These are phyloP conservation scores for Acanthosepion pharaonis DNA, from an alignment of 2,888 invertebrate species.

Conservation along the genomic window DNA sequence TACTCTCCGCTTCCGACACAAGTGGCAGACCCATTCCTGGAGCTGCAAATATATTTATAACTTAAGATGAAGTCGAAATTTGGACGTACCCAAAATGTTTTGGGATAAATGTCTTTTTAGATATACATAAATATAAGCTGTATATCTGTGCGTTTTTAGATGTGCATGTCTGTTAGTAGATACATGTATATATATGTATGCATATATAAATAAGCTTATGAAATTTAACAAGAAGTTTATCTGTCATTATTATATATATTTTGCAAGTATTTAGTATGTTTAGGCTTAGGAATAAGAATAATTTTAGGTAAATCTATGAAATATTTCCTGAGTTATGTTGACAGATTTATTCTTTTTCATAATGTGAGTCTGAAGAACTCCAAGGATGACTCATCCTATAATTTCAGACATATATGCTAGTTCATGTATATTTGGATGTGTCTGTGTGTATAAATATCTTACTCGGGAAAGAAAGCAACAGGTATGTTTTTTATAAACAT, in stretches of 20 bases:
- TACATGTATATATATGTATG: conserved; percentile 24
- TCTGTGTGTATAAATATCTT: neutral
- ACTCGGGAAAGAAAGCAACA: no score
- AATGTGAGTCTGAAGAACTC: no score
- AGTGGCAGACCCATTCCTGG: conserved; percentile 72
- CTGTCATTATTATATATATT: no score
- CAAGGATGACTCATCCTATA: no score
- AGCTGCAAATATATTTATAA: conserved; percentile 58
- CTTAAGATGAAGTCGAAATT: conserved; percentile 44
- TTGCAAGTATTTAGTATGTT: no score
- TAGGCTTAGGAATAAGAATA: no score
- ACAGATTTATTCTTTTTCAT: no score
- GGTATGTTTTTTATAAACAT: no score
- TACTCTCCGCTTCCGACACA: conserved; percentile 71
- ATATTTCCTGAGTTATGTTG: no score
- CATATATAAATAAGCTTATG: neutral
- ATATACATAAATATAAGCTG: neutral
- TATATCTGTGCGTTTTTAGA: neutral
- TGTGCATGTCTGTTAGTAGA: conserved; percentile 12
- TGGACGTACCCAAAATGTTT: conserved; percentile 39
- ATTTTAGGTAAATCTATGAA: no score
- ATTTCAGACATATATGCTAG: neutral
- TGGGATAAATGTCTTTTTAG: conserved; percentile 39
- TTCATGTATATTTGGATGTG: neutral
- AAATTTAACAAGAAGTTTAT: no score